These are phyloP conservation scores for Aphidius gifuensis DNA, from an alignment of 1,140 invertebrate species.

Conservation along the genomic window DNA sequence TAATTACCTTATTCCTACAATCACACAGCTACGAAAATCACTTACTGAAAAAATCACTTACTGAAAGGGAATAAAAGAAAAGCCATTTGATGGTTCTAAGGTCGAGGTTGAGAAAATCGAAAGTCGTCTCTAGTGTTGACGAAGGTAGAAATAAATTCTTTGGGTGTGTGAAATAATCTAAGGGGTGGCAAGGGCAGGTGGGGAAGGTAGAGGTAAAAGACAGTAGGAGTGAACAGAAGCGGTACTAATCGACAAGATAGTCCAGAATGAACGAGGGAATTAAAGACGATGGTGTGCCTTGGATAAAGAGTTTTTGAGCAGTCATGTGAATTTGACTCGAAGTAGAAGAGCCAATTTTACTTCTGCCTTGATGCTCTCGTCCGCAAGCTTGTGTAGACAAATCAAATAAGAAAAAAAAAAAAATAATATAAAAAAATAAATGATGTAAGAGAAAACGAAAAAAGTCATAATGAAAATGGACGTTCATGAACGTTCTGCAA, in stretches of 20 bases:
- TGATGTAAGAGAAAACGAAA: background rate
- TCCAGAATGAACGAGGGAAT: constrained; percentile 28
- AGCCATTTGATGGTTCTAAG: background rate
- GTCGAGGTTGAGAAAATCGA: constrained; percentile 12
- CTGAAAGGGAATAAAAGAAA: background rate
- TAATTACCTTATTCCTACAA: constrained; percentile 9
- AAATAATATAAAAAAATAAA: constrained; percentile 9
- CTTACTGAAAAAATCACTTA: background rate
- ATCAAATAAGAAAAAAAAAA: constrained; percentile 14
- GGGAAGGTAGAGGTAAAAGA: too few species aligned
- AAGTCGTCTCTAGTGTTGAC: constrained; percentile 12
- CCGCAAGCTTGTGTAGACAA: constrained; percentile 3
- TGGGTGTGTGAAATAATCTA: background rate
- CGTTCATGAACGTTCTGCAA: constrained; percentile 12
- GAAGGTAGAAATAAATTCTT: constrained; percentile 10
- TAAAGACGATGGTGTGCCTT: constrained; percentile 36
- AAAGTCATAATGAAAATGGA: constrained; percentile 12
- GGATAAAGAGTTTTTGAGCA: constrained; percentile 40
- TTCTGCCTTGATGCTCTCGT: constrained; percentile 24
- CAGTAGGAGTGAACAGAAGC: too few species aligned
- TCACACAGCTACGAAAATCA: background rate
- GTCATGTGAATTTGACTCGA: constrained; percentile 36
- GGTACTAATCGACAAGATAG: constrained; percentile 20
- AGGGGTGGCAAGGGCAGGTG: too few species aligned
- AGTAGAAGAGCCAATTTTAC: constrained; percentile 37